Evolutionary conservation across 2,888 invertebrate species (phyloP), one percentile per base, ranked within the genome.

Genomic region (Andrena minutula): DNA sequence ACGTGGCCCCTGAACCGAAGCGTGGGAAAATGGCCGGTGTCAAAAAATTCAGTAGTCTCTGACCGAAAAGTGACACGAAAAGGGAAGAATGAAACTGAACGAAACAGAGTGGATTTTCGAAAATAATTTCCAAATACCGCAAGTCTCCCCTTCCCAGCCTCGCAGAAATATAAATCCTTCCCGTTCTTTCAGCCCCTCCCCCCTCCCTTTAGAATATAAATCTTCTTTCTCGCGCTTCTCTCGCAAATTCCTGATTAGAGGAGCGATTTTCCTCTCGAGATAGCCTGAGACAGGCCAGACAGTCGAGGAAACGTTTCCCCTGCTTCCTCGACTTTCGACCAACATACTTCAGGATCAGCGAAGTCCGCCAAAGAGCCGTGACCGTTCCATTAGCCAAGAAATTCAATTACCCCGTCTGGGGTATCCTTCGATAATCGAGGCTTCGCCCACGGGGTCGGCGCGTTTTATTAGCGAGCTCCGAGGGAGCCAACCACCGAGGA

Each of bases 341-440:
- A 41, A 51, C 70, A 71, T 77, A 60, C 53, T 77, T 77, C 23
- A 64, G 68, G 70, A 58, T 68, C 56, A 66, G 49, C 49, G 30
- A 61, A 60, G 32, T 41, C 32, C 35, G 20, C 70, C 66, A 66
- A 51, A 63, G 23, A 68, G 26, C 16, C n/a, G 4, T 41, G 35
- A 63, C 35, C 65, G 23, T 73, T 41, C 72, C 68, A 80, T 80
- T 78, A 78, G 53, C 78, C 71, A n/a, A 51, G 26, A 63, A 72
- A 79, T 79, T 80, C 80, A 80, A 80, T 79, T 79, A 80, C 16
- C 53, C 28, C 63, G 30, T 35, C 66, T 41, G 56, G 68, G 68
- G 68, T 65, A 77, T 70, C 70, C 77, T 51, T 51, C 70, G 69
- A 77, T 77, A 79, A 79, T 79, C 79, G 79, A 76, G 64, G 49